Conservation (phyloP, 2,797 vertebrate genomes). For the Epinephelus coioides region DNA sequence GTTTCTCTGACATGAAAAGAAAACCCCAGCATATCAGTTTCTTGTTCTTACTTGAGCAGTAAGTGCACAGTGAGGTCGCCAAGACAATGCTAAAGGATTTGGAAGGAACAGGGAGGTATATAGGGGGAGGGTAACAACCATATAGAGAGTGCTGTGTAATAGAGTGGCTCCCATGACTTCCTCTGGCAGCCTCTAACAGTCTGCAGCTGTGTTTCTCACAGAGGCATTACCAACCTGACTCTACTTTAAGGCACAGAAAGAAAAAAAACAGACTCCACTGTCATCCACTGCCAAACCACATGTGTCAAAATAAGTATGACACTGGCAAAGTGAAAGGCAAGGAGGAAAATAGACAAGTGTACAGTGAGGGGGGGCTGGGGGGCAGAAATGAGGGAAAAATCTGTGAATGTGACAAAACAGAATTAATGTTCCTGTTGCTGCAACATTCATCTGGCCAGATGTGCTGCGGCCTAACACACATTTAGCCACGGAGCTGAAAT, state of each 20-base stretch:
- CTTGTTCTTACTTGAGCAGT: slow-evolving; percentile 14
- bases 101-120: slow-evolving; percentile 39
- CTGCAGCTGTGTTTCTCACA: slow-evolving; percentile 83
- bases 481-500: slow-evolving; percentile 15
- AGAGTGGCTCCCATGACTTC: slow-evolving; percentile 79
- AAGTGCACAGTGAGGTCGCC: slow-evolving; percentile 21
- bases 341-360: slow-evolving; percentile 62
- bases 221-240: slow-evolving; percentile 77
- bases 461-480: slow-evolving; percentile 7
- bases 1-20: slow-evolving; percentile 23
- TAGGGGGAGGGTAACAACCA: slow-evolving; percentile 57
- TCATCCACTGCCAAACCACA: slow-evolving; percentile 80
- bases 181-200: slow-evolving; percentile 76
- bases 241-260: slow-evolving; percentile 73
- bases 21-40: slow-evolving; percentile 24
- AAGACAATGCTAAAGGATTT: slow-evolving; percentile 40
- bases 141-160: slow-evolving; percentile 73
- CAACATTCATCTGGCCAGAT: slow-evolving; percentile 27
- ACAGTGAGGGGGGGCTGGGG: slow-evolving; percentile 33
- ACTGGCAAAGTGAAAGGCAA: slow-evolving; percentile 66
- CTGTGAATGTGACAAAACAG: slow-evolving; percentile 61
- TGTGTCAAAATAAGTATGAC: slow-evolving; percentile 77
- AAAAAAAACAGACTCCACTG: slow-evolving; percentile 70
- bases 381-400: slow-evolving; percentile 44
- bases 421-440: slow-evolving; percentile 40